Percentiles rank a stretch among this genome's conserved stretches.
Evolutionary conservation across 2,888 invertebrate genomes (phyloP).

Genomic region (Chaitophorus viminalis): DNA sequence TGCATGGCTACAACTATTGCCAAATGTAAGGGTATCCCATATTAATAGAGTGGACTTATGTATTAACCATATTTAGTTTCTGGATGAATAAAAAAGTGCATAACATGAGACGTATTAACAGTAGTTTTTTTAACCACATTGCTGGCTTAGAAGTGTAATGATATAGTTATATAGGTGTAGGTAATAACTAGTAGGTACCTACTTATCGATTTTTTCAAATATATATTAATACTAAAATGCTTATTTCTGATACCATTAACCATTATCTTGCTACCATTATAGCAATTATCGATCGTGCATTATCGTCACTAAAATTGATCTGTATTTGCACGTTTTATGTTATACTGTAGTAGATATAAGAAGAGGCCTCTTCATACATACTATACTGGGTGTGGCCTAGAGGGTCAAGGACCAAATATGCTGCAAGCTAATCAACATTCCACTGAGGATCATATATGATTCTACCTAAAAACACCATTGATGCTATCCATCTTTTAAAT

Average conservation of each 20-base stretch:
- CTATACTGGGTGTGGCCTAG: slow-evolving; percentile 58
- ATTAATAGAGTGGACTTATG: slow-evolving; percentile 34
- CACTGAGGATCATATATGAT: slow-evolving; percentile 34
- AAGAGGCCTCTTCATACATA: slow-evolving; percentile 50
- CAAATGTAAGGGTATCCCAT: slow-evolving; percentile 25
- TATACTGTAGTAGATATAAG: slow-evolving; percentile 33
- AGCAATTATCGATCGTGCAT: background rate
- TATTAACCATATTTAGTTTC: slow-evolving; percentile 34
- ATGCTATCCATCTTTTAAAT: background rate
- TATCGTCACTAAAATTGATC: slow-evolving; percentile 46
- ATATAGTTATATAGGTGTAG: too few relatives aligned
- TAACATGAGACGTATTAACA: background rate
- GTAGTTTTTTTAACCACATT: background rate
- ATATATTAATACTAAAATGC: background rate
- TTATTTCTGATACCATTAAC: background rate
- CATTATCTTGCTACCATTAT: background rate
- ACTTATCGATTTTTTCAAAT: background rate
- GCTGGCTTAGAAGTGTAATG: background rate
- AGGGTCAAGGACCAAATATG: slow-evolving; percentile 62
- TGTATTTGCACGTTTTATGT: slow-evolving; percentile 35
- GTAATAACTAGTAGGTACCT: background rate
- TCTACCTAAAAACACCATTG: slow-evolving; percentile 37
- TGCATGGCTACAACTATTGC: slow-evolving; percentile 40
- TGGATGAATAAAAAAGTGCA: background rate
- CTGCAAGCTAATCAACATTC: slow-evolving; percentile 60